Evolutionary conservation across 2,797 vertebrate genomes (phyloP).

Genomic region (Gambusia yucatana): DNA sequence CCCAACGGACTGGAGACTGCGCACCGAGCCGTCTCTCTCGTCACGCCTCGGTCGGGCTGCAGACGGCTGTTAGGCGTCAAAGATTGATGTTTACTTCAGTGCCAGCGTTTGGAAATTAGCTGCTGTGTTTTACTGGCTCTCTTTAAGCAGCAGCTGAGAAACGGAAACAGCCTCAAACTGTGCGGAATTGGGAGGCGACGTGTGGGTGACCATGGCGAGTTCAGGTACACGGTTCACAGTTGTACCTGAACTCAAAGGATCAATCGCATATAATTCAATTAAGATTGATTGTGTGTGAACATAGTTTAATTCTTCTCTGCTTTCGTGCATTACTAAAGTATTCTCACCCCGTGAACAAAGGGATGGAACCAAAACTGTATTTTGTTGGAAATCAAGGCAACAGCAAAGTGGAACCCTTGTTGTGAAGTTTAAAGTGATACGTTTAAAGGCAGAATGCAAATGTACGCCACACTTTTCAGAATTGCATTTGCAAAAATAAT

Average conservation of each 20-base stretch:
- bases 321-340: not conserved
- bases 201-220: not conserved
- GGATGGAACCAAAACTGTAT: not conserved
- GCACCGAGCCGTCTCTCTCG: constrained; percentile 2
- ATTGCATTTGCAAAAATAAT: not conserved
- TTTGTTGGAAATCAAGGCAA: not conserved
- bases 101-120: constrained; percentile 6
- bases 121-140: constrained; percentile 21
- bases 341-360: not conserved
- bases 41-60: constrained; percentile 28
- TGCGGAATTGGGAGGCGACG: not conserved
- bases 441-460: not conserved
- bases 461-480: not conserved
- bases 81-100: constrained; percentile 44
- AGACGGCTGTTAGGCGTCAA: constrained; percentile 21
- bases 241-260: not conserved
- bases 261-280: not conserved
- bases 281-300: not conserved
- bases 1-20: constrained; percentile 29
- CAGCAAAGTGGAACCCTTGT: not conserved
- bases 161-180: not conserved
- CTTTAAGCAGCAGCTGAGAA: constrained; percentile 10
- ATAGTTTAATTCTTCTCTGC: not conserved
- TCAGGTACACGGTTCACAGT: not conserved
- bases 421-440: too few relatives aligned